These are phyloP conservation scores for Hetaerina americana DNA, from an alignment of 1,140 invertebrate species.

Conservation along the genomic window DNA sequence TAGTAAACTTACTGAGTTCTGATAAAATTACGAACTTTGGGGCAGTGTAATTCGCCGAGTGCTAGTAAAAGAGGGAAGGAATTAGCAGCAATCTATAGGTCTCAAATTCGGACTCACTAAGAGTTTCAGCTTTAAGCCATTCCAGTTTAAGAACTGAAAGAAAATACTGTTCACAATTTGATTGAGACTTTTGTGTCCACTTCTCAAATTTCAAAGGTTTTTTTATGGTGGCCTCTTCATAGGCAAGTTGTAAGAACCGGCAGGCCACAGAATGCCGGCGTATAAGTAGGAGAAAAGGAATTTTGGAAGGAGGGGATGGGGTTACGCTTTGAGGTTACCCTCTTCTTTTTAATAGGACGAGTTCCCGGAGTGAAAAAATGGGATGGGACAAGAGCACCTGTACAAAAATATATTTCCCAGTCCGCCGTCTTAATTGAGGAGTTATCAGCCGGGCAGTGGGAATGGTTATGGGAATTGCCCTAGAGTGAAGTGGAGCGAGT, in stretches of 20 bases:
- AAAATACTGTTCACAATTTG: no score
- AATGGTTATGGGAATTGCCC: not conserved
- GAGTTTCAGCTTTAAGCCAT: no score
- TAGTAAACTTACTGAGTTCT: no score
- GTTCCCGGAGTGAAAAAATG: not conserved
- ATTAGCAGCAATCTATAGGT: no score
- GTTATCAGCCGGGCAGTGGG: not conserved
- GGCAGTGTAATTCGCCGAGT: no score
- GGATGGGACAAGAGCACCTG: not conserved
- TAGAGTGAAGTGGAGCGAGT: not conserved
- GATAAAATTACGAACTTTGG: no score
- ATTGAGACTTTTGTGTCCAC: no score
- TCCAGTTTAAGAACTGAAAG: no score
- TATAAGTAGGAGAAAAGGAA: not conserved
- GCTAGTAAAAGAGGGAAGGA: no score
- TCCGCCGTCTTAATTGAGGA: not conserved
- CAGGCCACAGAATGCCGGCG: not conserved
- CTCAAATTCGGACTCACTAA: no score
- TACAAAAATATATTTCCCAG: not conserved
- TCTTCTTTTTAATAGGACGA: no score
- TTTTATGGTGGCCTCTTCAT: not conserved
- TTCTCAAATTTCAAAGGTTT: not conserved
- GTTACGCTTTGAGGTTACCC: no score
- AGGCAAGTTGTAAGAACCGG: not conserved
- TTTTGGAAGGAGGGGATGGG: not conserved